These are phyloP conservation scores for Pterocles burchelli DNA, from an alignment of 2,113 vertebrate genomes.

Conservation along the genomic window DNA sequence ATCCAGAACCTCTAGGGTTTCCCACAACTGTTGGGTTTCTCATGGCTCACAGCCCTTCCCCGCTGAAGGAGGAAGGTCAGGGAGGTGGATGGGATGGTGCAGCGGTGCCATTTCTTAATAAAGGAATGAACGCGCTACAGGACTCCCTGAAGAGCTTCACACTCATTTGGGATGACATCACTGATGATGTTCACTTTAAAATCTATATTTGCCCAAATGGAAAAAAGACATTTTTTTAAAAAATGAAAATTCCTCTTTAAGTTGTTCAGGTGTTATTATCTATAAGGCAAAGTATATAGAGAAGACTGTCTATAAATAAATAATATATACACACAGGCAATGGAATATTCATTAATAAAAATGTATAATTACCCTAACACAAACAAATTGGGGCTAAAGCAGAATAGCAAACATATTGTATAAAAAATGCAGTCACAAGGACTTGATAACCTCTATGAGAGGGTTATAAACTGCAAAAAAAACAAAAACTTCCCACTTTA, in stretches of 20 bases:
- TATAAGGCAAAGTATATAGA: not conserved
- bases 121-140: not conserved
- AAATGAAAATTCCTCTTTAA: not conserved
- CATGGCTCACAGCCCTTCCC: not conserved
- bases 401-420: rapidly evolving
- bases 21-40: not conserved
- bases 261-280: not conserved
- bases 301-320: not conserved
- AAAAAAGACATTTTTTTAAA: not conserved
- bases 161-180: not conserved
- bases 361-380: not conserved
- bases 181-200: not conserved
- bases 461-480: not conserved
- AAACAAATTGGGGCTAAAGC: not conserved
- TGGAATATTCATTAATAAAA: not conserved
- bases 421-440: not conserved
- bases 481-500: not conserved
- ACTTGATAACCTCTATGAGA: not conserved
- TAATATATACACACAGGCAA: not conserved
- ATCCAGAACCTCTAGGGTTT: not conserved
- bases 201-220: not conserved
- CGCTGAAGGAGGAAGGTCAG: not conserved
- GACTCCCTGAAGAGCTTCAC: not conserved
- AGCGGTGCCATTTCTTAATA: no score
- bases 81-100: not conserved